phyloP scores from a whole-genome alignment of 1,140 invertebrate species.

The Aricia agestis region DNA sequence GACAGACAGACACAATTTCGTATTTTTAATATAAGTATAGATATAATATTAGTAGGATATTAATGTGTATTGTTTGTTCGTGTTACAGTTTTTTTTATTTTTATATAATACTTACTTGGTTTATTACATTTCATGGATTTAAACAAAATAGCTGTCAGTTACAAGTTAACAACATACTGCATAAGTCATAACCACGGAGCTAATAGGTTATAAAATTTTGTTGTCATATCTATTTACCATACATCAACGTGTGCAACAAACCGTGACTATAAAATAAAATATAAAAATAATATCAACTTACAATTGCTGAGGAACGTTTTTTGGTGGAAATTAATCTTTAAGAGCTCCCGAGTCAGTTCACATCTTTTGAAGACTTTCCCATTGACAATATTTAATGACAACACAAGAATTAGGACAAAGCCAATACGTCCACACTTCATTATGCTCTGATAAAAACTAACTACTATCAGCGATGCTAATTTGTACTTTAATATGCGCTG shows the following conservation, averaged over 20 bases:
- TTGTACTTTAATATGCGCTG: slow-evolving; percentile 36
- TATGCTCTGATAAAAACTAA: slow-evolving; percentile 39
- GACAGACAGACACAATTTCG: too few species aligned
- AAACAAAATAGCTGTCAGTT: too few species aligned
- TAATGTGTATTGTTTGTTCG: too few species aligned
- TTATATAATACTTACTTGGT: too few species aligned
- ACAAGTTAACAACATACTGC: too few species aligned
- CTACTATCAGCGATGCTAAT: slow-evolving; percentile 24
- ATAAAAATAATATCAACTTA: slow-evolving; percentile 52
- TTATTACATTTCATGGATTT: too few species aligned
- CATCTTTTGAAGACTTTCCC: slow-evolving; percentile 74
- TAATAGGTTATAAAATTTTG: too few species aligned
- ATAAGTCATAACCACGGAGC: too few species aligned
- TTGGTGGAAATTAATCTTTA: slow-evolving; percentile 67
- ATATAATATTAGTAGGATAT: too few species aligned
- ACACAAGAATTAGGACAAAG: slow-evolving; percentile 32
- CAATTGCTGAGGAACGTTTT: slow-evolving; percentile 76
- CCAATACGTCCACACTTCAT: slow-evolving; percentile 48
- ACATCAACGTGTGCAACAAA: neutral
- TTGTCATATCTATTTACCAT: neutral
- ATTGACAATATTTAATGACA: slow-evolving; percentile 37
- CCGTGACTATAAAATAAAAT: slow-evolving; percentile 18
- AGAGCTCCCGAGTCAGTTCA: slow-evolving; percentile 71
- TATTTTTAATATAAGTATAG: too few species aligned
- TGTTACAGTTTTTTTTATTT: too few species aligned